phyloP scores from a whole-genome alignment of 2,888 invertebrate species.

The Coleophora deauratella region DNA sequence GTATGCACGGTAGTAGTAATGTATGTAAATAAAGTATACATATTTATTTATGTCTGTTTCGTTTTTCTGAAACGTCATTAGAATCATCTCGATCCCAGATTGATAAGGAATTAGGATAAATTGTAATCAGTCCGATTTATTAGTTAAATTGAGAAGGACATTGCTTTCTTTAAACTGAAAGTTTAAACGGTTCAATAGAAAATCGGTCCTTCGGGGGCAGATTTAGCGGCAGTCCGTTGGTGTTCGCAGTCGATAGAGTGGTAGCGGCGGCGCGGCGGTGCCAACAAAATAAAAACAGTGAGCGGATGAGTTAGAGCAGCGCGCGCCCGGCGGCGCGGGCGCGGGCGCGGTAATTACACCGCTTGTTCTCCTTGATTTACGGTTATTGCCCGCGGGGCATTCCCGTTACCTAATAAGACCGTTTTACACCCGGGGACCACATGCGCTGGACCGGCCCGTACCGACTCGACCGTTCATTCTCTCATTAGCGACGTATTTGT shows the following conservation, averaged over 20 bases:
- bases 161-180: slow-evolving; percentile 39
- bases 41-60: no score
- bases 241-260: slow-evolving; percentile 60
- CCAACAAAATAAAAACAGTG: slow-evolving; percentile 70
- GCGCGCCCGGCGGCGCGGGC: slow-evolving; percentile 60
- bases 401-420: slow-evolving; percentile 73
- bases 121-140: no score
- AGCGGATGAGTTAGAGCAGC: slow-evolving; percentile 71
- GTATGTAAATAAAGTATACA: no score
- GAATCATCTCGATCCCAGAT: no score
- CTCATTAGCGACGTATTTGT: slow-evolving; percentile 67
- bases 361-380: slow-evolving; percentile 75
- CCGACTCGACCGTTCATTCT: slow-evolving; percentile 57
- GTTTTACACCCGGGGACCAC: slow-evolving; percentile 69
- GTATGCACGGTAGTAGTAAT: no score
- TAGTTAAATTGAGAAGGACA: no score
- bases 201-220: slow-evolving; percentile 62
- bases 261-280: slow-evolving; percentile 58
- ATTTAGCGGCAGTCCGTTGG: slow-evolving; percentile 31
- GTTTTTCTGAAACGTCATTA: no score
- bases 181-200: slow-evolving; percentile 55
- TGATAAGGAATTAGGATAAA: no score
- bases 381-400: slow-evolving; percentile 74
- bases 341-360: slow-evolving; percentile 66
- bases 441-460: slow-evolving; percentile 49